Evolutionary conservation across 2,113 vertebrate genomes (phyloP).

Genomic region (Lethenteron camtschaticum): DNA sequence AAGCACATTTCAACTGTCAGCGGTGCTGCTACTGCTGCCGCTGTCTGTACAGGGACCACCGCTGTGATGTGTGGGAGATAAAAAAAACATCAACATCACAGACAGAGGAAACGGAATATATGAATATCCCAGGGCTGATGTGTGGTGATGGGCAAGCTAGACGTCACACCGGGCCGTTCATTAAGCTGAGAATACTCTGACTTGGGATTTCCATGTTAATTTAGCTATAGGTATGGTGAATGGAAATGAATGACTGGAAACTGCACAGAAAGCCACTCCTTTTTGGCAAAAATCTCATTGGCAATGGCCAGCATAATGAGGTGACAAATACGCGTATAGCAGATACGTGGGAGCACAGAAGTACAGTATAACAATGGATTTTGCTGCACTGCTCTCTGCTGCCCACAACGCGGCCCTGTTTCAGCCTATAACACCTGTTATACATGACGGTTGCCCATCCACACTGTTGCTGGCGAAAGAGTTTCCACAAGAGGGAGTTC

Average conservation of each 20-base stretch:
- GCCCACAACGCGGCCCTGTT: too few relatives aligned
- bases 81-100: not conserved
- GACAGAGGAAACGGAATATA: not conserved
- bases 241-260: not conserved
- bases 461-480: too few relatives aligned
- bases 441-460: too few relatives aligned
- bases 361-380: too few relatives aligned
- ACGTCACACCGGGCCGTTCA: not conserved
- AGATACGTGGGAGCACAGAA: too few relatives aligned
- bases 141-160: not conserved
- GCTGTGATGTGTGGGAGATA: not conserved
- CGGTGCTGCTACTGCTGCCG: not conserved
- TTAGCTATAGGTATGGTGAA: not conserved
- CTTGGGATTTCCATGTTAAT: conserved; percentile 1
- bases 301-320: not conserved
- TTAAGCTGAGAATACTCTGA: not conserved
- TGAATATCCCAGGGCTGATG: not conserved
- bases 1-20: not conserved
- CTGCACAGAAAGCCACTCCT: not conserved
- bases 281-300: not conserved
- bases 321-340: not conserved
- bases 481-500: too few relatives aligned
- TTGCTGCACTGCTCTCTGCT: too few relatives aligned
- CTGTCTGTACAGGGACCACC: not conserved
- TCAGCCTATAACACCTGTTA: too few relatives aligned